Percentiles rank a stretch among this genome's conserved stretches.
Conservation (phyloP, 2,113 vertebrate species). For the Thunnus maccoyii region DNA sequence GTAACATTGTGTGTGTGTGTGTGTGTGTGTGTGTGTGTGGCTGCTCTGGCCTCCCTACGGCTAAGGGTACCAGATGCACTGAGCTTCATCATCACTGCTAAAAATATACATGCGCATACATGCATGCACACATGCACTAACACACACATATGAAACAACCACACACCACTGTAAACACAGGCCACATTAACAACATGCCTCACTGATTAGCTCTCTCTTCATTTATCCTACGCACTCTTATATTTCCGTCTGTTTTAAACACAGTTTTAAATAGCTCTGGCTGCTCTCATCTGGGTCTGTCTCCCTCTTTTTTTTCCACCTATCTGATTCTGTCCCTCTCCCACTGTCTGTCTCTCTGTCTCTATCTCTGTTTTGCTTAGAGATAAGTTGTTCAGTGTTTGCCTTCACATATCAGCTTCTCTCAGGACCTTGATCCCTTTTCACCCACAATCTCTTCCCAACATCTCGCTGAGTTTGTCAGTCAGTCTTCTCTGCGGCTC, state of each 20-base stretch:
- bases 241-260: constrained; percentile 13
- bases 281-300: constrained; percentile 43
- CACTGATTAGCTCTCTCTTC: constrained; percentile 65
- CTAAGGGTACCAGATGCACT: constrained; percentile 82
- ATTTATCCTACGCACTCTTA: constrained; percentile 37
- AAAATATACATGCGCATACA: constrained; percentile 80
- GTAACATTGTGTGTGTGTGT: not conserved
- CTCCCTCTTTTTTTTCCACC: constrained; percentile 29
- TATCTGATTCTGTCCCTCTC: constrained; percentile 64
- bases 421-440: constrained; percentile 61
- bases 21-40: constrained; percentile 23
- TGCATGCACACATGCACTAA: constrained; percentile 19
- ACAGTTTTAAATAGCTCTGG: constrained; percentile 25
- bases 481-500: constrained; percentile 39
- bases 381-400: constrained; percentile 68
- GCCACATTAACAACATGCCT: constrained; percentile 79
- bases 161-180: constrained; percentile 68
- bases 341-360: constrained; percentile 46
- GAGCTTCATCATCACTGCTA: constrained; percentile 81
- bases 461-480: constrained; percentile 65
- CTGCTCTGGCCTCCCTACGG: constrained; percentile 81
- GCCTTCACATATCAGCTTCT: constrained; percentile 63
- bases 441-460: constrained; percentile 44
- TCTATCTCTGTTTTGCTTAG: constrained; percentile 55
- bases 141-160: constrained; percentile 14